Evolutionary conservation across 1,140 invertebrate genomes (phyloP), one percentile per base, ranked within the genome.

Genomic region (Euschistus heros): DNA sequence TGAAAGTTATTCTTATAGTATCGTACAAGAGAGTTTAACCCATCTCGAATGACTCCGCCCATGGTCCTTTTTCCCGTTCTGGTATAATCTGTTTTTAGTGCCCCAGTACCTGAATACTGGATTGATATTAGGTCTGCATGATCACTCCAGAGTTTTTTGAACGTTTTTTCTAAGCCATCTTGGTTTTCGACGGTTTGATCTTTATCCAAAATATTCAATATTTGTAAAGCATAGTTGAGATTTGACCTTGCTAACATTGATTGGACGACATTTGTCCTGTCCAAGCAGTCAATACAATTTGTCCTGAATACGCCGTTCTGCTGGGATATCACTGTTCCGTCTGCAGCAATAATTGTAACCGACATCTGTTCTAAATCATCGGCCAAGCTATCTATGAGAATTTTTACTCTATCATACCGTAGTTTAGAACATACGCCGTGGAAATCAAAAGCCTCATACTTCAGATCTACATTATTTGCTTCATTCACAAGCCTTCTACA

Each of bases 201-300:
- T 20, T 75, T 72, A 62, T 75, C 76, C 20, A 93, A 74, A 50
- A 94, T 83, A 24, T 82, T 82, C 59, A 94, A 76, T 74, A 84
- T 84, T 67, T 82, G 64, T 30, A 30, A 30, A 30, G 7, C 7
- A 30, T 30, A 7, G 3, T 2, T 30, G 7, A 30, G 27, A 30
- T 30, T 30, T 2, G 27, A 2, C 27, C 7, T 30, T 0, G 94
- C 96, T 24, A 99, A 75, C 82, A 99, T 83, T 73, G 91, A 91
- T 78, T 99, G 97, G 24, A 99, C 94, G 42, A 99, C 97, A 79
- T 99, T 99, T 26, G 97, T 99, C 63, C 97, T 79, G 78, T 99
- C 97, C 27, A 99, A 78, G 77, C 97, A 99, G 78, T 99, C 97
- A 66, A 99, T 92, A 76, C 97, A 99, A 76, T 99, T 99, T 5